phyloP scores from a whole-genome alignment of 2,888 invertebrate genomes.

The Incurvaria masculella region DNA sequence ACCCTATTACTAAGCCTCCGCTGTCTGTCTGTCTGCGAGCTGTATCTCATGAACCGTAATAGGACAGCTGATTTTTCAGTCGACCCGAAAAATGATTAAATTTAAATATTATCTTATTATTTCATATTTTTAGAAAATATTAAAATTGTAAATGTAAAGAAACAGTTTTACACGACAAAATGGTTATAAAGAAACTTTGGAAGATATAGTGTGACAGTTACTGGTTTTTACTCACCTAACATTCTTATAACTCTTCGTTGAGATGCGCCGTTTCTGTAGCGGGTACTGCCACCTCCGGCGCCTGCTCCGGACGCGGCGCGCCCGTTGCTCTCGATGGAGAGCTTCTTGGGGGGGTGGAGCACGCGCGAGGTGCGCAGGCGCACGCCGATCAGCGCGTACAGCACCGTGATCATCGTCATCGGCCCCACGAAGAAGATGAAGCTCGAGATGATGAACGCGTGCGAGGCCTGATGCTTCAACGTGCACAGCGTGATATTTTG shows the following conservation, averaged over 20 bases:
- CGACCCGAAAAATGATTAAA: background rate
- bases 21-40: too few species aligned
- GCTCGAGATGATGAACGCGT: constrained; percentile 75
- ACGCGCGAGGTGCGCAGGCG: constrained; percentile 65
- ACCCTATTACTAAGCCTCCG: too few species aligned
- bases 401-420: constrained; percentile 80
- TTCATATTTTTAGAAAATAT: background rate
- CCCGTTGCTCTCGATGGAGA: constrained; percentile 44
- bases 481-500: constrained; percentile 53
- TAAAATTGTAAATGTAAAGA: background rate
- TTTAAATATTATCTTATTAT: background rate
- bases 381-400: constrained; percentile 75
- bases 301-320: constrained; percentile 22
- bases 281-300: constrained; percentile 26
- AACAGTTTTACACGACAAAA: background rate
- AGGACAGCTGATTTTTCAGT: too few species aligned
- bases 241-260: constrained; percentile 72
- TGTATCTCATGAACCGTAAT: too few species aligned
- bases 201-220: too few species aligned
- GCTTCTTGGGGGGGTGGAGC: constrained; percentile 57
- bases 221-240: constrained; percentile 61
- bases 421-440: constrained; percentile 83
- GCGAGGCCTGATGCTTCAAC: constrained; percentile 55
- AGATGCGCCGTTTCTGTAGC: constrained; percentile 53
- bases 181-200: background rate